A percentile compares a stretch with the other conserved stretches of the same genome.
Evolutionary conservation across 2,888 invertebrate species (phyloP).

Genomic region (Leptopilina myrica): DNA sequence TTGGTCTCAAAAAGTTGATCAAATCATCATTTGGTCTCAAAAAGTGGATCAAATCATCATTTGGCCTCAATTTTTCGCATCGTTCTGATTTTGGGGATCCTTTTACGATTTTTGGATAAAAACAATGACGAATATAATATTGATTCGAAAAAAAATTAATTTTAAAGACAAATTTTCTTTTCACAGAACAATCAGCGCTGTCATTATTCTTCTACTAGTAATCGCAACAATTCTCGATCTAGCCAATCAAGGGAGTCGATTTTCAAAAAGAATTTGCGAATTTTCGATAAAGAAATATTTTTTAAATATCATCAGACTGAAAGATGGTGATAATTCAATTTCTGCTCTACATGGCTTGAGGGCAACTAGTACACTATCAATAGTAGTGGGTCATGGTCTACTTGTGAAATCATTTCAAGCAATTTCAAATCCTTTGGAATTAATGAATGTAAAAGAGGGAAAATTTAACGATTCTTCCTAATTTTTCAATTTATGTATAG

Average conservation of each 20-base stretch:
- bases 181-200: not conserved
- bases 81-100: too few species aligned
- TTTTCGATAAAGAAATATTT: conserved; percentile 18
- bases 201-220: not conserved
- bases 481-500: too few species aligned
- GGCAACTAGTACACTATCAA: not conserved
- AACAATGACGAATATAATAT: too few species aligned
- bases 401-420: not conserved
- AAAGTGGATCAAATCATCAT: too few species aligned
- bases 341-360: conserved; percentile 20
- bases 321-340: not conserved
- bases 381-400: not conserved
- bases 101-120: too few species aligned
- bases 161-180: too few species aligned
- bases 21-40: too few species aligned
- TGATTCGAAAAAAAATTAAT: too few species aligned
- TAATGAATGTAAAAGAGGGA: not conserved
- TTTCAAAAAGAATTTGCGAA: not conserved
- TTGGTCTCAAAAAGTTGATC: too few species aligned
- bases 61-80: too few species aligned
- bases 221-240: conserved; percentile 7
- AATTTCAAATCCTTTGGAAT: not conserved
- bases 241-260: not conserved
- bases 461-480: too few species aligned
- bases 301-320: not conserved